Evolutionary conservation across 2,113 vertebrate species (phyloP), one percentile per base, ranked within the genome.

Genomic region (Eurystomus gularis): DNA sequence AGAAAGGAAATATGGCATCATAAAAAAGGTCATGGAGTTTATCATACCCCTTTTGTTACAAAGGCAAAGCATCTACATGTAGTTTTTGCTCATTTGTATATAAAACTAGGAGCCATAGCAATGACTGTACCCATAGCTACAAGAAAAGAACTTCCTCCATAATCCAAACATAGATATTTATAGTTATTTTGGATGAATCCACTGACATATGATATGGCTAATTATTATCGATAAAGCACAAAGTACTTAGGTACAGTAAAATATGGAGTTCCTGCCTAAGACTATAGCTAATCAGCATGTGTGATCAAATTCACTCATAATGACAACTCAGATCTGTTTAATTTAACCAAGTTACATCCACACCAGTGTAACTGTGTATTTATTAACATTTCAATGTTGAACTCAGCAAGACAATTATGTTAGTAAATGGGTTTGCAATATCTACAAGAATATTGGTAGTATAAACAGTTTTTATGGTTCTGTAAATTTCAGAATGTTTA

Each of bases 341-440:
- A 92, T 96, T 94, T 92, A 82, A 78, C 77, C 83, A 91, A 91
- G 40, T 83, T 96, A 95, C 91, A 94, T 8, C 87, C 86, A 97
- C 61, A 94, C 49, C 65, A 86, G 66, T 39, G 11, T n/a, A 95
- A 92, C 35, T 28, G 48, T n/a, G 10, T 58, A 94, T 97, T 96
- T 96, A 96, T 97, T 97, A 92, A 87, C 70, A 92, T 82, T 89
- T 68, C 83, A 82, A 17, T 26, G 42, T 95, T 86, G 61, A 86
- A 76, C 61, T 79, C 81, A 69, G 61, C 42, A 84, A 87, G 78
- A 94, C 80, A 95, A 82, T 72, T 82, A 71, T 1, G 37, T 87
- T 88, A 94, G 77, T 69, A 85, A 87, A 91, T 72, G 7, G 7
- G 23, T 88, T 72, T 76, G 77, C 57, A 65, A 3, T 57, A 87